phyloP scores from a whole-genome alignment of 2,888 invertebrate species.

The Drosophila anomalata region DNA sequence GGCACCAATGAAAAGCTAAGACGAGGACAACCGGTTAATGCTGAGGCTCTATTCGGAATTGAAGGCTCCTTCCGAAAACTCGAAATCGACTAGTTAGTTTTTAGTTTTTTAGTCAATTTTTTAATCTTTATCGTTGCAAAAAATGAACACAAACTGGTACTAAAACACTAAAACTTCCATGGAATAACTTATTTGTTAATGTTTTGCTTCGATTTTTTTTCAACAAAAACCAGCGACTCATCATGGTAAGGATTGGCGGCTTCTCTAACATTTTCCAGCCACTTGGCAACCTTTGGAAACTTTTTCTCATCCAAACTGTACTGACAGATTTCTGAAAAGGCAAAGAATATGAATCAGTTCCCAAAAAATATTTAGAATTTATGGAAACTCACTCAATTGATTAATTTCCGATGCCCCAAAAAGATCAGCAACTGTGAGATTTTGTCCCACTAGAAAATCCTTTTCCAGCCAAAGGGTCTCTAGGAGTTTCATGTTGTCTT shows the following conservation, averaged over 20 bases:
- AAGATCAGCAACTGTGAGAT: conserved; percentile 89
- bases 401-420: conserved; percentile 90
- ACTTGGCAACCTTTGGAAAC: conserved; percentile 86
- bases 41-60: conserved; percentile 81
- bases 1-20: conserved; percentile 82
- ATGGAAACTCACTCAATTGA: conserved; percentile 87
- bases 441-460: conserved; percentile 85
- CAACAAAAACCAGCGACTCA: conserved; percentile 86
- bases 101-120: conserved; percentile 22
- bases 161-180: conserved; percentile 21
- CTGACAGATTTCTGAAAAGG: conserved; percentile 86
- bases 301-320: conserved; percentile 86
- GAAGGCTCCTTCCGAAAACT: conserved; percentile 83
- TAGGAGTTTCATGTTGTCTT: conserved; percentile 85
- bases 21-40: conserved; percentile 75
- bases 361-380: not conserved
- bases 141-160: conserved; percentile 35
- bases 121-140: conserved; percentile 29
- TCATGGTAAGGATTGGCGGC: conserved; percentile 87
- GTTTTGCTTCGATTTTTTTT: conserved; percentile 83
- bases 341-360: not conserved
- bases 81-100: conserved; percentile 79
- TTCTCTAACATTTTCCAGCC: conserved; percentile 87
- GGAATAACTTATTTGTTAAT: not conserved
- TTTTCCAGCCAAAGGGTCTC: conserved; percentile 86